phyloP scores from a whole-genome alignment of 1,140 invertebrate species.

The Drosophila persimilis region DNA sequence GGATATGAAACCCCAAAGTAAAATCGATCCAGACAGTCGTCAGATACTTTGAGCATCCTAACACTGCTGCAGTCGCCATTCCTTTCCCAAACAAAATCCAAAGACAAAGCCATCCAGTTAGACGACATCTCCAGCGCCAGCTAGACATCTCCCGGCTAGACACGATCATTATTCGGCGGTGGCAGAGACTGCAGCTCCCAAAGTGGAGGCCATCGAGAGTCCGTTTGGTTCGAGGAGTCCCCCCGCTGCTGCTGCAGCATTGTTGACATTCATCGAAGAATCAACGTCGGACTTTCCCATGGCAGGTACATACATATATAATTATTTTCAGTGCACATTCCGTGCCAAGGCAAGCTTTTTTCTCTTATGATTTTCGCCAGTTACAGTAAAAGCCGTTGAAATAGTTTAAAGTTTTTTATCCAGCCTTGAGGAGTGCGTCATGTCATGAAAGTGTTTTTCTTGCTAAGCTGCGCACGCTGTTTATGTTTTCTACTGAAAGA shows the following conservation, averaged over 20 bases:
- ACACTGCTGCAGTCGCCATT: background rate
- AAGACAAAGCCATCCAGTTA: conserved; percentile 41
- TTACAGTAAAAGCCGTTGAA: conserved; percentile 33
- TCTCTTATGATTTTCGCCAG: conserved; percentile 26
- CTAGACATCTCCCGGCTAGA: conserved; percentile 43
- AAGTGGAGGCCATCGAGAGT: conserved; percentile 28
- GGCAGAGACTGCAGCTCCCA: conserved; percentile 18
- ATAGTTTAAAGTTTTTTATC: conserved; percentile 27
- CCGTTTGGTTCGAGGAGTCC: conserved; percentile 9
- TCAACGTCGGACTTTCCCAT: conserved; percentile 49
- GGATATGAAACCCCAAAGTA: no score
- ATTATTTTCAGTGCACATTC: conserved; percentile 46
- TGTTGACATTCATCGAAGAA: conserved; percentile 41
- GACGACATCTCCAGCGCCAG: conserved; percentile 1
- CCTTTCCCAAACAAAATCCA: background rate
- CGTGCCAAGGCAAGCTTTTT: conserved; percentile 10
- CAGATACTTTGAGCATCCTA: conserved; percentile 22
- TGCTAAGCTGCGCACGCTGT: no score
- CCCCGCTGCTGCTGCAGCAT: conserved; percentile 5
- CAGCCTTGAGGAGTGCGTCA: conserved; percentile 17
- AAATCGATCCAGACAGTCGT: conserved; percentile 1
- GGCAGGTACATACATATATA: conserved; percentile 39
- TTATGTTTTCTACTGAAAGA: no score
- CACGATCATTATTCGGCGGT: conserved; percentile 24
- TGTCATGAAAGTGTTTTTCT: conserved; percentile 13